Base-by-base conservation (phyloP, 1,140 invertebrate species). In the Conus betulinus region DNA sequence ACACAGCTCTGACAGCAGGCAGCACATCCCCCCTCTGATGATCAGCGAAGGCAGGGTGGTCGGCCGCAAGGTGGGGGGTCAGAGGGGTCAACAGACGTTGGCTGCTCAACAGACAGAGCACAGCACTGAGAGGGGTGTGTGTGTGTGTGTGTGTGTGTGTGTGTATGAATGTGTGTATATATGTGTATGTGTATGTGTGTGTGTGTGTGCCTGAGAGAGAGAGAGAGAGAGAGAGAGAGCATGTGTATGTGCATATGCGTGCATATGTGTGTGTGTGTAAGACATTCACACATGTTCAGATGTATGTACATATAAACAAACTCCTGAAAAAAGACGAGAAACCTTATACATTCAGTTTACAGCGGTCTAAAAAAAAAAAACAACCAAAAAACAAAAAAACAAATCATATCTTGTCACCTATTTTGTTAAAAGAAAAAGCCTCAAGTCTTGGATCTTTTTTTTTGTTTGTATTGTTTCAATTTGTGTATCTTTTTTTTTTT, bases 101-200 rank as follows among this genome's bases (percentile, higher is more conserved):
- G 27, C 79, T 81, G 79, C 15, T 53, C 23, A 81, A 81, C 20
- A 53, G 10, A 71, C 11, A 71, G 20, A 71, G 20, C 17, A 71
- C 67, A 71, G 20, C 67, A n/a, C 67, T 7, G 6, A 20, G 11
- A n/a, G 6, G 67, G 11, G 11, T 6, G 6, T 11, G 23, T 71
- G 67, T n/a, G 23, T 71, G 67, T n/a, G 17, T 71, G 67, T n/a
- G 67, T 71, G 67, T 71, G 67, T 71, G 67, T 71, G 67, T 71
- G 15, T 71, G 67, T 71, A 17, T 71, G 67, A 13, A 5, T 71
- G 67, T 71, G 15, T 71, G n/a, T n/a, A n/a, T n/a, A n/a, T n/a
- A 5, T 71, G 67, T 71, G 55, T 57, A 13, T 57, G 57, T 71
- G 67, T 71, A 7, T 71, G 67, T 71, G 67, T 71, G 67, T 71